These are phyloP conservation scores for Lomographa bimaculata DNA, from an alignment of 2,888 invertebrate genomes.

Conservation along the genomic window DNA sequence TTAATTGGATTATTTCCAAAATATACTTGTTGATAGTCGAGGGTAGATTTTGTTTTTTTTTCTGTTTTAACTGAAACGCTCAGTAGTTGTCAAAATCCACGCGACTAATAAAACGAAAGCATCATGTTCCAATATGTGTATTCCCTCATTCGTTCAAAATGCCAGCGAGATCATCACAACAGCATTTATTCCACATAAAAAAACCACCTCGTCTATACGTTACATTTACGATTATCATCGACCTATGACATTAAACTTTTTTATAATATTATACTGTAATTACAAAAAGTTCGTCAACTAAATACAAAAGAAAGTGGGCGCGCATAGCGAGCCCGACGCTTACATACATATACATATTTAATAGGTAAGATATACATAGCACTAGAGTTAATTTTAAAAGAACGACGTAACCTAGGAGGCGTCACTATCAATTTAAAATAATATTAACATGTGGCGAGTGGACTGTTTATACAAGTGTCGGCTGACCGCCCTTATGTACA, in stretches of 20 bases:
- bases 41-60: slow-evolving; percentile 5
- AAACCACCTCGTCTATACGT: slow-evolving; percentile 72
- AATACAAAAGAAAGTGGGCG: slow-evolving; percentile 68
- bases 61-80: not conserved
- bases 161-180: slow-evolving; percentile 76
- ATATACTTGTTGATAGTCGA: too few species aligned
- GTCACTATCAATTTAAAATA: slow-evolving; percentile 55
- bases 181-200: slow-evolving; percentile 76
- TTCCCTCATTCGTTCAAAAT: slow-evolving; percentile 63
- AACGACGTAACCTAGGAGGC: slow-evolving; percentile 29
- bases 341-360: slow-evolving; percentile 70
- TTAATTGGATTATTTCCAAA: too few species aligned
- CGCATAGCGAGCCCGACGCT: slow-evolving; percentile 75
- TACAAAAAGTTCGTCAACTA: slow-evolving; percentile 80
- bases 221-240: slow-evolving; percentile 68
- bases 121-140: slow-evolving; percentile 78
- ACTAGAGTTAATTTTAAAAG: slow-evolving; percentile 75
- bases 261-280: slow-evolving; percentile 69
- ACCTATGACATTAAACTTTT: slow-evolving; percentile 58
- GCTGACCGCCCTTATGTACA: slow-evolving; percentile 56
- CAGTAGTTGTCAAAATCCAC: too few species aligned
- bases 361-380: slow-evolving; percentile 63
- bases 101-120: slow-evolving; percentile 52
- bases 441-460: slow-evolving; percentile 46
- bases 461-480: slow-evolving; percentile 32